Evolutionary conservation across 2,113 vertebrate genomes (phyloP).

Genomic region (Actinemys pallida): DNA sequence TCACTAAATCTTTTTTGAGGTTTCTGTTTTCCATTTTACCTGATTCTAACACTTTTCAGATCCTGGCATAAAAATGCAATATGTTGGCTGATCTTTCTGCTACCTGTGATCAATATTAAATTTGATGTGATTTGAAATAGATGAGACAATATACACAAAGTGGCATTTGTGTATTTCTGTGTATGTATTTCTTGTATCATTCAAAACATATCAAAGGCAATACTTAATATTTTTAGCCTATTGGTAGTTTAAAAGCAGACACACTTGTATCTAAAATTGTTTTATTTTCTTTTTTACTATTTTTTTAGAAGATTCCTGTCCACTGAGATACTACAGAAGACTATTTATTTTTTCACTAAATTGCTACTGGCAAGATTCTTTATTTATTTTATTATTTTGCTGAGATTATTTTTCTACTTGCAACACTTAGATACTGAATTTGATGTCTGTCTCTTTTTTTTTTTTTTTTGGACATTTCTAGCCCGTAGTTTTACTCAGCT

Average conservation of each 20-base stretch:
- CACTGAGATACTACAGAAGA: not conserved
- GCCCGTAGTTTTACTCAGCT: not conserved
- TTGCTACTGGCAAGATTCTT: not conserved
- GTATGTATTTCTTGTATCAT: not conserved
- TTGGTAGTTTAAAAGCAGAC: not conserved
- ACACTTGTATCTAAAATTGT: not conserved
- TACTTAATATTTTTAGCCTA: not conserved
- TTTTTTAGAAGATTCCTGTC: not conserved
- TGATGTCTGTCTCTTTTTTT: not conserved
- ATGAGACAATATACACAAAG: not conserved
- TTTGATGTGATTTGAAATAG: not conserved
- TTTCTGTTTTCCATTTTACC: too few species aligned
- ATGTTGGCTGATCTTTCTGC: too few species aligned
- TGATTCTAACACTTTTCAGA: too few species aligned
- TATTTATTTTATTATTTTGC: not conserved
- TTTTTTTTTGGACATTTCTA: not conserved
- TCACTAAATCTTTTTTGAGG: too few species aligned
- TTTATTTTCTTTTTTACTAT: not conserved
- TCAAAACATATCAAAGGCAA: not conserved
- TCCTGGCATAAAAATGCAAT: too few species aligned
- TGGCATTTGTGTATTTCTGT: not conserved
- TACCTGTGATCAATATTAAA: not conserved
- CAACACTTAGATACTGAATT: not conserved
- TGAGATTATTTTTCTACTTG: not conserved
- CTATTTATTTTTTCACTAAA: fast-evolving